A percentile compares a stretch with the other conserved stretches of the same genome.
phyloP scores from a whole-genome alignment of 2,888 invertebrate species.

The Coleophora flavipennella region DNA sequence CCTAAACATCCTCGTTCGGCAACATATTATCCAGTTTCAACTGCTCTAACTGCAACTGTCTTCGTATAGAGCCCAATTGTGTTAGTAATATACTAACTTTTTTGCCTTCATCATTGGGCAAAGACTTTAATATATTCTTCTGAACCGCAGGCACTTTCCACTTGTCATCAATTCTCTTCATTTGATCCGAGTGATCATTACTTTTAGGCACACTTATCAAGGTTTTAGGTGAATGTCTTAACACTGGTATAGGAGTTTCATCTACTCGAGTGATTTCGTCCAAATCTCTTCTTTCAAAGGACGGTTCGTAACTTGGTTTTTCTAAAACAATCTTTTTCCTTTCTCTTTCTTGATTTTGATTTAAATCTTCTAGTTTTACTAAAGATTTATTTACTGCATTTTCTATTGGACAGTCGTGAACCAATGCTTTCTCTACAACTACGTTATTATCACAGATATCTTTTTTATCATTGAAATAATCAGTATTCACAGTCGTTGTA shows the following conservation, averaged over 20 bases:
- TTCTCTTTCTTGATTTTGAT: not conserved
- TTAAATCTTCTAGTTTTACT: too few relatives aligned
- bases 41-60: conserved; percentile 78
- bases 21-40: conserved; percentile 69
- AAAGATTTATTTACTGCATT: too few relatives aligned
- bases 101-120: conserved; percentile 58
- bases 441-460: not conserved
- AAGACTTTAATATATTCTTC: conserved; percentile 68
- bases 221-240: conserved; percentile 64
- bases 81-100: conserved; percentile 73
- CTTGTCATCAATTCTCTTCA: conserved; percentile 55
- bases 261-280: conserved; percentile 26
- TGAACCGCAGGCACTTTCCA: conserved; percentile 77
- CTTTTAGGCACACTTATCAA: conserved; percentile 1
- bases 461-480: too few relatives aligned
- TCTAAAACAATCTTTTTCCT: conserved; percentile 8
- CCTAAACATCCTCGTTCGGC: conserved; percentile 25
- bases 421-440: conserved; percentile 14
- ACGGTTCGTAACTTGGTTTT: conserved; percentile 18
- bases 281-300: conserved; percentile 15
- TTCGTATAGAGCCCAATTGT: conserved; percentile 77
- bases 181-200: conserved; percentile 40
- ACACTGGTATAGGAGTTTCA: conserved; percentile 74
- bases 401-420: conserved; percentile 26
- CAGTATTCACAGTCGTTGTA: too few relatives aligned